Percentiles rank a stretch among this genome's conserved stretches.
phyloP scores from a whole-genome alignment of 64 coral and sea anemone species.

The Pocillopora verrucosa region DNA sequence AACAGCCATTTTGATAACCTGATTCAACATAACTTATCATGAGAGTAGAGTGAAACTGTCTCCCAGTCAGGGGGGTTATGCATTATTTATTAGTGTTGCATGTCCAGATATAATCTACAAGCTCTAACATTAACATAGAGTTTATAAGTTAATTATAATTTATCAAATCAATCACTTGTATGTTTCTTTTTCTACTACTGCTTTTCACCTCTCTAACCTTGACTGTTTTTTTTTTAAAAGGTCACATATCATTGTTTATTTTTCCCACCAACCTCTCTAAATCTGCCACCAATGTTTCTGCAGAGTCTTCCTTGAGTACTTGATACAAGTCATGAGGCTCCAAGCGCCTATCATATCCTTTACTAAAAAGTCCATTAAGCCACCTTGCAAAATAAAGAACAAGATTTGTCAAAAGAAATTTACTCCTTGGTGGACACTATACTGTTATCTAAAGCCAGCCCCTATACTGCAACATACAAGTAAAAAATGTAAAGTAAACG shows the following conservation, averaged over 20 bases:
- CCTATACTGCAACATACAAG: not conserved
- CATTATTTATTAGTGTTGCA: not conserved
- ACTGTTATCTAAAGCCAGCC: not conserved
- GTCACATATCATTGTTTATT: too few species aligned
- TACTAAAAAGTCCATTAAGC: constrained; percentile 79
- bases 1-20: too few species aligned
- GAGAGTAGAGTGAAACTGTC: not conserved
- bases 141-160: too few species aligned
- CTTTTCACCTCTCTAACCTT: too few species aligned
- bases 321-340: constrained; percentile 80
- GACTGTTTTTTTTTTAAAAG: too few species aligned
- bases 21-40: too few species aligned
- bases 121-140: not conserved
- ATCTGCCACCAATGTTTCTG: constrained; percentile 50
- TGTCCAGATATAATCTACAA: not conserved
- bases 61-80: not conserved
- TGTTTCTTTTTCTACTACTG: too few species aligned
- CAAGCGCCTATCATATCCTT: constrained; percentile 83
- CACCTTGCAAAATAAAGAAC: constrained; percentile 39
- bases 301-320: constrained; percentile 73
- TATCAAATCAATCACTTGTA: too few species aligned
- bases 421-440: not conserved
- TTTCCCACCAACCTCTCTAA: constrained; percentile 59
- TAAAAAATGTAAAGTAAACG: too few species aligned
- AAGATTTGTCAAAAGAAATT: not conserved